phyloP scores from a whole-genome alignment of 2,113 vertebrate genomes.

The Chauna torquata region DNA sequence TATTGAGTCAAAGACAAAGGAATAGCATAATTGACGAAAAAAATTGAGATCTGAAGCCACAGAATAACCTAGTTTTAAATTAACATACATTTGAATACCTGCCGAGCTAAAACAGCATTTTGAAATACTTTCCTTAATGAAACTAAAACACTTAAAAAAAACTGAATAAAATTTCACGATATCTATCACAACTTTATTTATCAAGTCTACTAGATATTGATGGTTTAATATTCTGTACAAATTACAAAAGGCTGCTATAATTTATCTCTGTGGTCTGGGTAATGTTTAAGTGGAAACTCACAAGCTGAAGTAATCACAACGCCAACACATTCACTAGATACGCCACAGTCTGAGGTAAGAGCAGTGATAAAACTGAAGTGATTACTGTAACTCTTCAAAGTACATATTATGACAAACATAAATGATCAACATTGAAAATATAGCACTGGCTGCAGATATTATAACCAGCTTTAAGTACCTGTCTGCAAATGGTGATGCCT shows the following conservation, averaged over 20 bases:
- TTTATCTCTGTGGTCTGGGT: neutral
- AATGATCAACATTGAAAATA: neutral
- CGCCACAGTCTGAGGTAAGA: neutral
- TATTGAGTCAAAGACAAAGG: constrained; percentile 3
- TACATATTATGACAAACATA: neutral
- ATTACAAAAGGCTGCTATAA: neutral
- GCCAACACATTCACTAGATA: neutral
- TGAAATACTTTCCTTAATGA: neutral
- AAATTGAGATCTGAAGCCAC: neutral
- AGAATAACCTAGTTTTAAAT: neutral
- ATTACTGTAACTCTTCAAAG: neutral
- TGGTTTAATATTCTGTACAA: neutral
- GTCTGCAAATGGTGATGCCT: neutral
- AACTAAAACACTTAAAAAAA: neutral
- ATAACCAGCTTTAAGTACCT: neutral
- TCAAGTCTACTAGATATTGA: neutral
- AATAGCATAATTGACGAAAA: neutral
- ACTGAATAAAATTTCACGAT: neutral
- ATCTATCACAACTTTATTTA: neutral
- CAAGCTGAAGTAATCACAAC: neutral
- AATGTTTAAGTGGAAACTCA: neutral
- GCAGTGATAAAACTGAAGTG: neutral
- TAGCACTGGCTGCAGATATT: neutral
- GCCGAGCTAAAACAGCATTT: neutral
- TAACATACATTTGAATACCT: neutral